Conservation (phyloP, 2,888 invertebrate species). For the Gisinianus flammeolus region DNA sequence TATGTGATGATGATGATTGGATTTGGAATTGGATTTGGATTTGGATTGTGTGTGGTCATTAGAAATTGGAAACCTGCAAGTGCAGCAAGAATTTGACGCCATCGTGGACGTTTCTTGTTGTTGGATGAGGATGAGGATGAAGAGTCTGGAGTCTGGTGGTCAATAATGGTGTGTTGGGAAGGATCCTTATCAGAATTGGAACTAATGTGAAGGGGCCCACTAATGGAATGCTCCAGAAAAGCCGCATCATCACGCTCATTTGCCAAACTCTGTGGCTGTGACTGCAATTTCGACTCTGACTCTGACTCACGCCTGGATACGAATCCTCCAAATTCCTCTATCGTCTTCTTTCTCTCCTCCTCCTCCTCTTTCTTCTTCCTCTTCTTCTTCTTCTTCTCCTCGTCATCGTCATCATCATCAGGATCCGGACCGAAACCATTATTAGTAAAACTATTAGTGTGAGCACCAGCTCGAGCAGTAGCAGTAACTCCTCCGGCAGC, state of each 20-base stretch:
- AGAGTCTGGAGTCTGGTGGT: background rate
- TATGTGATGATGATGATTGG: constrained; percentile 20
- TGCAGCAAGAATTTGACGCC: constrained; percentile 54
- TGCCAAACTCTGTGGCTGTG: background rate
- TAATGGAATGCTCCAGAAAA: background rate
- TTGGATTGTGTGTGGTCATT: too few relatives aligned
- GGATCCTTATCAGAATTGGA: too few relatives aligned
- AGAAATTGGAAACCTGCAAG: constrained; percentile 53
- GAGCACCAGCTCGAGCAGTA: too few relatives aligned
- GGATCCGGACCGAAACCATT: background rate
- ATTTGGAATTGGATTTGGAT: background rate
- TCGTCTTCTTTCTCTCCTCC: background rate
- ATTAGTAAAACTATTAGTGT: background rate
- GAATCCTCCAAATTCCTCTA: background rate
- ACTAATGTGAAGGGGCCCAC: background rate
- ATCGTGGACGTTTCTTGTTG: background rate
- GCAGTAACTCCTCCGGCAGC: too few relatives aligned
- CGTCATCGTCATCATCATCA: background rate
- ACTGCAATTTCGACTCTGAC: background rate
- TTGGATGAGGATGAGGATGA: background rate
- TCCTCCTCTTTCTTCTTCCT: background rate
- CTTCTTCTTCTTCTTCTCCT: background rate
- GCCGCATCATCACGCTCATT: constrained; percentile 6
- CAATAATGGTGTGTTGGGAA: too few relatives aligned
- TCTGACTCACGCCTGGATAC: background rate